Percentiles rank a stretch among this genome's conserved stretches.
Conservation (phyloP, 2,888 invertebrate species). For the Tenodera sinensis region DNA sequence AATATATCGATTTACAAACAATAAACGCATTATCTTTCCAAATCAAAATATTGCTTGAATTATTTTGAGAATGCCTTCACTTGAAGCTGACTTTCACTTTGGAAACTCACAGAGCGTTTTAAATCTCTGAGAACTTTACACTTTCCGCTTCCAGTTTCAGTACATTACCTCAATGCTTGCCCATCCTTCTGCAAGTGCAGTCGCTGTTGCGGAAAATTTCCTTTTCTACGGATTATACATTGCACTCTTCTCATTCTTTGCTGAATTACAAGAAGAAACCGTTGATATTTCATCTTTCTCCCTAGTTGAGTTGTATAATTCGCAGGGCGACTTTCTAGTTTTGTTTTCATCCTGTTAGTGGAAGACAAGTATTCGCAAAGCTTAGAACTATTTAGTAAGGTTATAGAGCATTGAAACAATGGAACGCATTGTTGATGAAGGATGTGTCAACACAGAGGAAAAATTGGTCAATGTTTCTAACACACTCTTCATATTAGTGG, state of each 20-base stretch:
- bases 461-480: too few relatives aligned
- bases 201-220: neutral
- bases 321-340: neutral
- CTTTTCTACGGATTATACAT: neutral
- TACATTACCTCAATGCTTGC: neutral
- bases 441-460: too few relatives aligned
- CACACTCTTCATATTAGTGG: too few relatives aligned
- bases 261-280: neutral
- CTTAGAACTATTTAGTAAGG: too few relatives aligned
- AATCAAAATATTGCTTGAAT: neutral
- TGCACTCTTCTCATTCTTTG: neutral
- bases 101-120: neutral
- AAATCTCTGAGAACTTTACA: neutral
- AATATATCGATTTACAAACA: too few relatives aligned
- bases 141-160: neutral
- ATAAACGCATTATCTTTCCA: too few relatives aligned
- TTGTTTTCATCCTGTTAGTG: neutral
- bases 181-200: neutral
- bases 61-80: neutral
- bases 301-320: neutral
- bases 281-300: neutral
- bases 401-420: too few relatives aligned
- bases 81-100: neutral
- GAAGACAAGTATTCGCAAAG: neutral
- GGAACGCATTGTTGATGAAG: too few relatives aligned